A percentile compares a stretch with the other conserved stretches of the same genome.
These are phyloP conservation scores for Mesocentrotus franciscanus DNA, from an alignment of 53 echinoderm and acorn worm genomes.

Conservation along the genomic window DNA sequence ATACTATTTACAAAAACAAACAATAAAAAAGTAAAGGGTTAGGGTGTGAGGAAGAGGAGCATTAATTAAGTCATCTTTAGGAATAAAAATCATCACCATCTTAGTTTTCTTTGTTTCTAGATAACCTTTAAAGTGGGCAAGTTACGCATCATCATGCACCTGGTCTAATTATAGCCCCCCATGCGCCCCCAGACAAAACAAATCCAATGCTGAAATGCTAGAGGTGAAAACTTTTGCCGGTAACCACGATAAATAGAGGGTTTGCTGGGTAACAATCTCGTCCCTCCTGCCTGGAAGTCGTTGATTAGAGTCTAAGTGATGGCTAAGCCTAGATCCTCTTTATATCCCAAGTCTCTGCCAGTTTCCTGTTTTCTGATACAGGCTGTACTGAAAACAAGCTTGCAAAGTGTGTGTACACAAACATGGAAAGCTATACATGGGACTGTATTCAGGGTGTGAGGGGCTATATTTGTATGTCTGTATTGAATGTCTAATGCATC, in stretches of 20 bases:
- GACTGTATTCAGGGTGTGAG: not conserved
- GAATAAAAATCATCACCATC: not conserved
- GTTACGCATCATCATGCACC: not conserved
- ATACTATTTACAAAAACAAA: not conserved
- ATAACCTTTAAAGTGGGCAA: constrained; percentile 2
- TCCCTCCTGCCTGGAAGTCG: constrained; percentile 39
- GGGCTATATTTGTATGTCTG: not conserved
- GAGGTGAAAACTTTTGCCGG: not conserved
- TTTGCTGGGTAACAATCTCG: constrained; percentile 18
- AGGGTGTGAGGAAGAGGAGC: not conserved
- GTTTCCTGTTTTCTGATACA: constrained; percentile 47
- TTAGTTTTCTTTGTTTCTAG: not conserved
- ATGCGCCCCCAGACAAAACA: constrained; percentile 6
- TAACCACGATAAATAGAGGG: constrained; percentile 21
- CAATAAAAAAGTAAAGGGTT: not conserved
- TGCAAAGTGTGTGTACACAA: not conserved
- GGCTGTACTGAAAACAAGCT: constrained; percentile 11
- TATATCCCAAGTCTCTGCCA: constrained; percentile 34
- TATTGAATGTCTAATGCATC: too few species aligned
- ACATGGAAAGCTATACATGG: constrained; percentile 12
- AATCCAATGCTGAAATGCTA: not conserved
- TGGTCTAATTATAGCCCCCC: constrained; percentile 17
- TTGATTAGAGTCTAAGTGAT: constrained; percentile 65
- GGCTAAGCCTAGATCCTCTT: constrained; percentile 39
- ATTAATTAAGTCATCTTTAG: not conserved